Evolutionary conservation across 1,140 invertebrate genomes (phyloP).

Genomic region (Drosophila azteca): DNA sequence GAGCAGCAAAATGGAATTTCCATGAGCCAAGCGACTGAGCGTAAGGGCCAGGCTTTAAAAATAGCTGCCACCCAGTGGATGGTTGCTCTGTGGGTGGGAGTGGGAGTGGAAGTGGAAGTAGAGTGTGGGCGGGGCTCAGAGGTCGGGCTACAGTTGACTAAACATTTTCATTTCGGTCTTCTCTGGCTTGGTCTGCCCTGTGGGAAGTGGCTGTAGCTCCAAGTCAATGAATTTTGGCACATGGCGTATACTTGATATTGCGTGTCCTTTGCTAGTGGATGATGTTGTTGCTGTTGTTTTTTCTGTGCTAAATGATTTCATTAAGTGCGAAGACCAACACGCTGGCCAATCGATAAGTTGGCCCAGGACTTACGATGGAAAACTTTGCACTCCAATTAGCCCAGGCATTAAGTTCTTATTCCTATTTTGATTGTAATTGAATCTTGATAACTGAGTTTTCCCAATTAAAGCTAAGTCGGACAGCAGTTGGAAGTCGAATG

Average conservation of each 20-base stretch:
- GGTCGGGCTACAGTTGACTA: conserved; percentile 79
- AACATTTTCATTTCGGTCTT: conserved; percentile 73
- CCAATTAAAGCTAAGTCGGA: conserved; percentile 12
- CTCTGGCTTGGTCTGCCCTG: too few relatives aligned
- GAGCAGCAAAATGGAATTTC: conserved; percentile 54
- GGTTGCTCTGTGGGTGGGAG: conserved; percentile 10
- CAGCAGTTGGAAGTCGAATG: conserved; percentile 18
- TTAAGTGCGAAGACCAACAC: conserved; percentile 55
- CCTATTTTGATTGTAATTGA: conserved; percentile 40
- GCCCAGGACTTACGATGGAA: background rate
- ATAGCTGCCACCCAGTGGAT: conserved; percentile 49
- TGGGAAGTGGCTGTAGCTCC: conserved; percentile 14
- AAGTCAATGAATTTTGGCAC: conserved; percentile 78
- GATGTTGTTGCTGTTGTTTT: conserved; percentile 6
- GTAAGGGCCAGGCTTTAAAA: conserved; percentile 53
- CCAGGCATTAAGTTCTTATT: background rate
- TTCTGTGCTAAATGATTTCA: conserved; percentile 70
- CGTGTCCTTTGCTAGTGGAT: conserved; percentile 24
- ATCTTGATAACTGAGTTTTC: conserved; percentile 53
- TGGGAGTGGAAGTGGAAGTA: background rate
- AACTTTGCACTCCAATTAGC: conserved; percentile 36
- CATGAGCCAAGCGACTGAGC: conserved; percentile 22
- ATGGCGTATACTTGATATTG: conserved; percentile 74
- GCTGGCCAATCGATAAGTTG: conserved; percentile 47
- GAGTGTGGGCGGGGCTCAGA: conserved; percentile 12